Conservation (phyloP, 2,888 invertebrate genomes). For the Lathronympha strigana region DNA sequence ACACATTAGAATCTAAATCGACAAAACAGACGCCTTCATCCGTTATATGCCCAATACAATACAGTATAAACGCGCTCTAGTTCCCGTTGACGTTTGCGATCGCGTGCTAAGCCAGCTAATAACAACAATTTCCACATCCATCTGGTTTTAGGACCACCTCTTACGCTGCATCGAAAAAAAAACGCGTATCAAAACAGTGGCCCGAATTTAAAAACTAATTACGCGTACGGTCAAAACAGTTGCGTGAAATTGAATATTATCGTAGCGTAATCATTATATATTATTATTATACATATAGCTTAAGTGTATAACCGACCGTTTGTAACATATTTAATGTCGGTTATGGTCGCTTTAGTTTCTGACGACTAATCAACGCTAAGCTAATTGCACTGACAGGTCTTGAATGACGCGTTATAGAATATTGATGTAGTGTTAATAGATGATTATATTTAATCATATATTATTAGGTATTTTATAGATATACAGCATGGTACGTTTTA, state of each 20-base stretch:
- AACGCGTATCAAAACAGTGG: constrained; percentile 15
- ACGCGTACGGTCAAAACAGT: constrained; percentile 30
- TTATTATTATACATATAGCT: constrained; percentile 35
- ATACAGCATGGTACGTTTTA: constrained; percentile 12
- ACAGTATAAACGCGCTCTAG: not conserved
- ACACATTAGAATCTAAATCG: too few species aligned
- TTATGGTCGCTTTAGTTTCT: constrained; percentile 36
- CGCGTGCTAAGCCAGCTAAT: not conserved
- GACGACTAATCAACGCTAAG: constrained; percentile 19
- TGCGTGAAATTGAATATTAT: constrained; percentile 42
- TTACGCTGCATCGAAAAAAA: not conserved
- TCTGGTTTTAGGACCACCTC: constrained; percentile 1
- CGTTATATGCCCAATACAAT: too few species aligned
- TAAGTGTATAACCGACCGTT: constrained; percentile 29
- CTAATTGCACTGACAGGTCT: constrained; percentile 26
- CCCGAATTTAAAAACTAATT: constrained; percentile 33
- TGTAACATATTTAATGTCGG: constrained; percentile 30
- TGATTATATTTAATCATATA: constrained; percentile 37
- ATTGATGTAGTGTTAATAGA: constrained; percentile 24
- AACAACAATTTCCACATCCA: constrained; percentile 1
- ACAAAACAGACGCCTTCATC: too few species aligned
- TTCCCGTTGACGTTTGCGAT: not conserved
- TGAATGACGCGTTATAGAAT: constrained; percentile 28
- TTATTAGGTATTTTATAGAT: constrained; percentile 20
- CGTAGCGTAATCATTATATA: constrained; percentile 25